Evolutionary conservation across 1,140 invertebrate genomes (phyloP).

Genomic region (Trichomalopsis sarcophagae): DNA sequence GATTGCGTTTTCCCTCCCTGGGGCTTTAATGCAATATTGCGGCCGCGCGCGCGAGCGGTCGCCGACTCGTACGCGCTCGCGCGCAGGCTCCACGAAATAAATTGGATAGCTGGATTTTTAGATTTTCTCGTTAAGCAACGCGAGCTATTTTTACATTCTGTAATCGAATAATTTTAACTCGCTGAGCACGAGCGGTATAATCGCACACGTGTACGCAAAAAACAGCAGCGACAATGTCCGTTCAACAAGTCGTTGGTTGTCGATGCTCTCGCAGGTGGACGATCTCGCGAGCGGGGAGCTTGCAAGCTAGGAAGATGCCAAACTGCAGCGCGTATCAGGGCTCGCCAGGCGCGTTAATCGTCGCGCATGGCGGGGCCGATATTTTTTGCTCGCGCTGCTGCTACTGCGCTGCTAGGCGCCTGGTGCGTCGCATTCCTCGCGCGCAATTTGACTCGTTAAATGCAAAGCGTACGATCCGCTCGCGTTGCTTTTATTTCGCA

Average conservation of each 20-base stretch:
- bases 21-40: slow-evolving; percentile 47
- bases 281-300: background rate
- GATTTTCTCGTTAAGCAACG: slow-evolving; percentile 14
- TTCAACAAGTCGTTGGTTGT: background rate
- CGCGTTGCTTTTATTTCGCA: background rate
- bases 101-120: slow-evolving; percentile 46
- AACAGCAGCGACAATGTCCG: background rate
- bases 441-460: slow-evolving; percentile 40
- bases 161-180: too few relatives aligned
- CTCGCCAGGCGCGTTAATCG: slow-evolving; percentile 8
- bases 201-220: too few relatives aligned
- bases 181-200: too few relatives aligned
- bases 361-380: background rate
- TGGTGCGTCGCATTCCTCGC: background rate
- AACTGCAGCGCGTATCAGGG: background rate
- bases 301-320: background rate
- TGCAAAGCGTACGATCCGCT: background rate
- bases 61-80: background rate
- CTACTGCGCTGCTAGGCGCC: background rate
- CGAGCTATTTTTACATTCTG: background rate
- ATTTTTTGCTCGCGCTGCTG: slow-evolving; percentile 9
- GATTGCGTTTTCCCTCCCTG: slow-evolving; percentile 41
- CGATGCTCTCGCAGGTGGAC: background rate
- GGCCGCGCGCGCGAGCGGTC: background rate
- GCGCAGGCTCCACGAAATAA: slow-evolving; percentile 21